phyloP scores from a whole-genome alignment of 2,113 vertebrate species.

The Centropus bengalensis region DNA sequence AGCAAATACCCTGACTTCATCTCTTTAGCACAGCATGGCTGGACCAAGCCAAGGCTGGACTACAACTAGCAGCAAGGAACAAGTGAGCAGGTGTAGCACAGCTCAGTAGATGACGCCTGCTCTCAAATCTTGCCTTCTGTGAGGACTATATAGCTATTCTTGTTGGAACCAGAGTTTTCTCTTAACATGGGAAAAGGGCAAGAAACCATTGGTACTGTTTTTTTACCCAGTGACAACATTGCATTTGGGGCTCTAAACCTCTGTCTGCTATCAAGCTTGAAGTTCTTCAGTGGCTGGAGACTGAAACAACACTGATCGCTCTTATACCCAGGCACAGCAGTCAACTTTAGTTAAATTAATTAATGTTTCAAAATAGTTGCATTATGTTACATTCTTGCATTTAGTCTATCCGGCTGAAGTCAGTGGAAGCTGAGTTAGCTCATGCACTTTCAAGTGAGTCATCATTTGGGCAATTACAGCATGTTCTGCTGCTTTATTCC shows the following conservation, averaged over 20 bases:
- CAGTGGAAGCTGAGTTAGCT: constrained; percentile 9
- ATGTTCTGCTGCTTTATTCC: neutral
- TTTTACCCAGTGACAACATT: neutral
- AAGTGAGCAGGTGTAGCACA: neutral
- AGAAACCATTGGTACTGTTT: neutral
- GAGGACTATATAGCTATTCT: neutral
- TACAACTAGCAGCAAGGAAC: neutral
- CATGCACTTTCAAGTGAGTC: neutral
- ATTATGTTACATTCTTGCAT: neutral
- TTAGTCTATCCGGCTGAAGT: neutral
- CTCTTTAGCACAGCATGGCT: neutral
- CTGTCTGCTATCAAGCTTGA: neutral
- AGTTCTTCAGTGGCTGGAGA: neutral
- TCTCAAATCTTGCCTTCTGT: neutral
- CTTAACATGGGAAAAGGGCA: neutral
- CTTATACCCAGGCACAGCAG: neutral
- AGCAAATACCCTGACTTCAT: neutral
- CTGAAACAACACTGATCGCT: neutral
- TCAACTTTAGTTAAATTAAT: neutral
- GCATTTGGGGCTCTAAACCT: neutral
- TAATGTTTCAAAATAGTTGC: neutral
- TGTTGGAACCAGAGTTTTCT: neutral
- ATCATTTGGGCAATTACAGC: neutral
- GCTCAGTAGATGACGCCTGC: neutral
- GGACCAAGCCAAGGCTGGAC: neutral